Evolutionary conservation across 2,113 vertebrate species (phyloP).

Genomic region (Prietella phreatophila): DNA sequence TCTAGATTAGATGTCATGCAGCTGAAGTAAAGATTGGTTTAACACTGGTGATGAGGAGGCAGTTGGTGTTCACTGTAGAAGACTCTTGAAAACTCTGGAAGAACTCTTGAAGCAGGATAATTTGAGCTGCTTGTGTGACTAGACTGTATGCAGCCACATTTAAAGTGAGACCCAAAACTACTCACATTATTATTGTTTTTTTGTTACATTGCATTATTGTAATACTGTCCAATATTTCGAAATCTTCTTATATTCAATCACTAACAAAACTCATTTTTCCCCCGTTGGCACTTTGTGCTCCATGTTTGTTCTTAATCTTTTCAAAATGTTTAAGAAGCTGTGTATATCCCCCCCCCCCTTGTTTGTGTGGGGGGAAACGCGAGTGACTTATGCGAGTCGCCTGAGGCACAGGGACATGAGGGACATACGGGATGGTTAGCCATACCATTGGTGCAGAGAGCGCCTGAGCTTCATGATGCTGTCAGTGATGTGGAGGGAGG

Average conservation of each 20-base stretch:
- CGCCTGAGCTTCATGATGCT: neutral
- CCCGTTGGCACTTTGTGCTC: neutral
- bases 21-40: neutral
- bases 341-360: neutral
- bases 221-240: neutral
- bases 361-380: neutral
- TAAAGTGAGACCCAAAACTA: neutral
- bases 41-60: neutral
- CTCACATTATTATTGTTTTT: neutral
- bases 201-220: neutral
- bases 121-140: neutral
- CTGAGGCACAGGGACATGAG: neutral
- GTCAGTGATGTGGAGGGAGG: slow-evolving; percentile 8
- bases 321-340: too few relatives aligned
- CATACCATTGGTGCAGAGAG: neutral
- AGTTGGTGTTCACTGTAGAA: neutral
- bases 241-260: neutral
- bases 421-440: neutral
- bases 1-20: neutral
- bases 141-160: neutral
- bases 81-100: neutral
- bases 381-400: neutral
- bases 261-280: neutral
- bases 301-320: neutral
- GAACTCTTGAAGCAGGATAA: neutral